Evolutionary conservation across 1,140 invertebrate species (phyloP).

Genomic region (Lamellibrachia luymesi): DNA sequence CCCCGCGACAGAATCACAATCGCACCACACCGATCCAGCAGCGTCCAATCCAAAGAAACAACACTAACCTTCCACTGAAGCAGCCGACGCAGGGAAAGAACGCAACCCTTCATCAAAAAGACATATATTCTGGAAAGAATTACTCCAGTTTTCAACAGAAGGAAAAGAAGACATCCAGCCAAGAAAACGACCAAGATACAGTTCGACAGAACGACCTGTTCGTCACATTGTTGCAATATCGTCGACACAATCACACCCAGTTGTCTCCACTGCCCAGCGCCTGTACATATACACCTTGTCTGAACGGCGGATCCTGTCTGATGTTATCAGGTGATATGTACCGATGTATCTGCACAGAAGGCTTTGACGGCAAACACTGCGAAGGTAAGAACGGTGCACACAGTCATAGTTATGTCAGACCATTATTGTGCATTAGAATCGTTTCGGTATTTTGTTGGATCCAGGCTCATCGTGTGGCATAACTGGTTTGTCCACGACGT

Average conservation of each 20-base stretch:
- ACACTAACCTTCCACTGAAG: background rate
- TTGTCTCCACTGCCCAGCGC: slow-evolving; percentile 35
- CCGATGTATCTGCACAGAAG: slow-evolving; percentile 9
- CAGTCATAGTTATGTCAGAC: slow-evolving; percentile 82
- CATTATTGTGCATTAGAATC: slow-evolving; percentile 70
- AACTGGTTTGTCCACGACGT: no score
- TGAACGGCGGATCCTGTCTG: slow-evolving; percentile 31
- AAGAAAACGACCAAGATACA: background rate
- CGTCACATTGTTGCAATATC: background rate
- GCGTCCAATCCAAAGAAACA: background rate
- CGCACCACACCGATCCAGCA: background rate
- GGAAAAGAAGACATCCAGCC: background rate
- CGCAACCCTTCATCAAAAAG: background rate
- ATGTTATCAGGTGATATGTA: background rate
- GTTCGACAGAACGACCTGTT: background rate
- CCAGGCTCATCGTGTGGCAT: no score
- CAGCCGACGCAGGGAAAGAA: background rate
- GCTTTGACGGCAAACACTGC: slow-evolving; percentile 20
- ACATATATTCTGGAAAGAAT: background rate
- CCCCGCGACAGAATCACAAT: background rate
- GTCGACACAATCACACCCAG: background rate
- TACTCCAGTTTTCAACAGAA: background rate
- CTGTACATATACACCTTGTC: slow-evolving; percentile 43
- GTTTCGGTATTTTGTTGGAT: no score
- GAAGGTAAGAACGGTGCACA: slow-evolving; percentile 83